A percentile compares a stretch with the other conserved stretches of the same genome.
Conservation (phyloP, 2,113 vertebrate species). For the Paedocypris sp. region DNA sequence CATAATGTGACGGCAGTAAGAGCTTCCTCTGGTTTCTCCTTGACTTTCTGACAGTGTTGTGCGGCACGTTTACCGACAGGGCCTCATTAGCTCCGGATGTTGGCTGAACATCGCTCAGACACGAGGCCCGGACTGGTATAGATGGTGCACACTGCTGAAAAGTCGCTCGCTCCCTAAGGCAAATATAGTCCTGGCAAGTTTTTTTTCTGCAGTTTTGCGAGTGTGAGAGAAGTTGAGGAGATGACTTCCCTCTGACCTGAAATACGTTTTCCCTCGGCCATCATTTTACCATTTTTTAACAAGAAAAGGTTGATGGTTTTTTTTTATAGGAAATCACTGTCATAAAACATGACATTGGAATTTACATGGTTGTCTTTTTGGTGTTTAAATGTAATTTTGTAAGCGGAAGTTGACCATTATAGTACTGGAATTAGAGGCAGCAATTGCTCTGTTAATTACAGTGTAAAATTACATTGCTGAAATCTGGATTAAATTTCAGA, state of each 20-base stretch:
- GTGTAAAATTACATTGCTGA: too few species aligned
- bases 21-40: constrained; percentile 5
- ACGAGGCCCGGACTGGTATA: constrained; percentile 1
- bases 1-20: constrained; percentile 21
- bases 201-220: constrained; percentile 25
- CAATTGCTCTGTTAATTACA: too few species aligned
- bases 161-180: constrained; percentile 31
- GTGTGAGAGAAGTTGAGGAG: constrained; percentile 24
- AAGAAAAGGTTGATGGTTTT: too few species aligned
- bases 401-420: too few species aligned
- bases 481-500: too few species aligned
- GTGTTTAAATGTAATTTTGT: too few species aligned
- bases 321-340: too few species aligned
- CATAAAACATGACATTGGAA: too few species aligned
- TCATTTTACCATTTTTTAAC: neutral
- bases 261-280: constrained; percentile 8
- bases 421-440: too few species aligned
- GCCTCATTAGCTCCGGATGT: constrained; percentile 26
- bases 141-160: constrained; percentile 18
- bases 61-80: constrained; percentile 19
- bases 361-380: too few species aligned
- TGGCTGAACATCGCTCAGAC: neutral
- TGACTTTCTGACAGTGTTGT: constrained; percentile 23
- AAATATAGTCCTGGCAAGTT: constrained; percentile 15
- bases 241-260: constrained; percentile 10